These are phyloP conservation scores for Acipenser ruthenus DNA, from an alignment of 2,797 vertebrate genomes.

Conservation along the genomic window DNA sequence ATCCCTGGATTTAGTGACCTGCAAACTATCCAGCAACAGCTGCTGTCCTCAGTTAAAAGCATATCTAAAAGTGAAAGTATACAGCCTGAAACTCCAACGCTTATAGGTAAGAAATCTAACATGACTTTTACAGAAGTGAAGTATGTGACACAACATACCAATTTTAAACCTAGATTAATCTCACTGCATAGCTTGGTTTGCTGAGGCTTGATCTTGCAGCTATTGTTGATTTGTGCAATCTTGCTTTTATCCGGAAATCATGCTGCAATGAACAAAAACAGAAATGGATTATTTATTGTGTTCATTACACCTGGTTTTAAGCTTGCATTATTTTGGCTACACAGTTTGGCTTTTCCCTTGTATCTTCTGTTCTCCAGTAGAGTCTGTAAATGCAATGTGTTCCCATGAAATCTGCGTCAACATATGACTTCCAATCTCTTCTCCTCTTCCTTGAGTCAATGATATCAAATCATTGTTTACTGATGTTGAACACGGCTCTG, in stretches of 20 bases:
- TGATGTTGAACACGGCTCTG: too few relatives aligned
- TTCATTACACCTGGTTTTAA: constrained; percentile 20
- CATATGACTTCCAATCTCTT: constrained; percentile 15
- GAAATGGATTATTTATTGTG: constrained; percentile 9
- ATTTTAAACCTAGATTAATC: neutral
- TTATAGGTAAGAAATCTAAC: constrained; percentile 43
- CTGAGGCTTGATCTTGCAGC: too few relatives aligned
- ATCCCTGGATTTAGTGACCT: constrained; percentile 62
- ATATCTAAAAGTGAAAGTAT: constrained; percentile 33
- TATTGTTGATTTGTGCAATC: too few relatives aligned
- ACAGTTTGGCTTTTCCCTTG: constrained; percentile 11
- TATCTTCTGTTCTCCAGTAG: constrained; percentile 12
- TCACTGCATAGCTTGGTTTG: too few relatives aligned
- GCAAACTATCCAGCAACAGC: constrained; percentile 49
- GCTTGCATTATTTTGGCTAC: constrained; percentile 13
- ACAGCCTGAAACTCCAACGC: constrained; percentile 35
- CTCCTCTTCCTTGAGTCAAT: constrained; percentile 52
- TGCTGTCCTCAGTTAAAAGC: constrained; percentile 38
- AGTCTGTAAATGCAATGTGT: constrained; percentile 2
- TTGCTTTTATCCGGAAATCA: too few relatives aligned
- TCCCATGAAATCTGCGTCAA: neutral
- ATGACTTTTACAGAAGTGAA: constrained; percentile 10
- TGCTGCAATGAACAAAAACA: too few relatives aligned
- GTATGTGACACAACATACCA: neutral
- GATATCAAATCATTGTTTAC: constrained; percentile 37